Conservation (phyloP, 2,797 vertebrate species). For the Nothura maculosa region DNA sequence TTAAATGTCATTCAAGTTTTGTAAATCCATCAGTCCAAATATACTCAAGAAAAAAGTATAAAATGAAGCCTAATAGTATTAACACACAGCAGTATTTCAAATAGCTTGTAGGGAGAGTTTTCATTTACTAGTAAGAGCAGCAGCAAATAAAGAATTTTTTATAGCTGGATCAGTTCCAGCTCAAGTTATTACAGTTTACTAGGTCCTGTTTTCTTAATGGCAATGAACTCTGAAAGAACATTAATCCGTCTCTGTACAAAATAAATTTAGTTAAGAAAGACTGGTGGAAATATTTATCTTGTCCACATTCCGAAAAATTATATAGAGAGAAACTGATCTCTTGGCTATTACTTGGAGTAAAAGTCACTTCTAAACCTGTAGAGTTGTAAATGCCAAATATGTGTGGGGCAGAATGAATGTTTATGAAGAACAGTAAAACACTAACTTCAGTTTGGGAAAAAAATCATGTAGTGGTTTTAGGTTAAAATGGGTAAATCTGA, state of each 20-base stretch:
- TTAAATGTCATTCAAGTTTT: not conserved
- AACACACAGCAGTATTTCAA: not conserved
- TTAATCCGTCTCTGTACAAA: not conserved
- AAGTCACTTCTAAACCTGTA: not conserved
- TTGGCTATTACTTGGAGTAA: not conserved
- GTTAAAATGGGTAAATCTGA: not conserved
- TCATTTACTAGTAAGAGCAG: not conserved
- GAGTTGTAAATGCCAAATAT: not conserved
- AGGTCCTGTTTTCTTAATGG: not conserved
- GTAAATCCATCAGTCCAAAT: not conserved
- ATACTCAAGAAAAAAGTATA: not conserved
- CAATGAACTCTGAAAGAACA: not conserved
- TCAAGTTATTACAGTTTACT: not conserved
- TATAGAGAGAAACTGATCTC: not conserved
- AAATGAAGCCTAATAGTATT: not conserved
- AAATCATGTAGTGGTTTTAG: not conserved
- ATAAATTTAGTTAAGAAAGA: not conserved
- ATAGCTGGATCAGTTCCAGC: not conserved
- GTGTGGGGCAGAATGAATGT: not conserved
- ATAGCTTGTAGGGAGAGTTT: not conserved
- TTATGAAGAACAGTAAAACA: not conserved
- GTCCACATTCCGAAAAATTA: not conserved
- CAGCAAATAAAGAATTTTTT: not conserved
- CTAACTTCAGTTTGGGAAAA: not conserved
- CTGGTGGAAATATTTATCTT: not conserved